Percentiles rank a stretch among this genome's conserved stretches.
Conservation (phyloP, 2,113 vertebrate species). For the Caranx ignobilis region DNA sequence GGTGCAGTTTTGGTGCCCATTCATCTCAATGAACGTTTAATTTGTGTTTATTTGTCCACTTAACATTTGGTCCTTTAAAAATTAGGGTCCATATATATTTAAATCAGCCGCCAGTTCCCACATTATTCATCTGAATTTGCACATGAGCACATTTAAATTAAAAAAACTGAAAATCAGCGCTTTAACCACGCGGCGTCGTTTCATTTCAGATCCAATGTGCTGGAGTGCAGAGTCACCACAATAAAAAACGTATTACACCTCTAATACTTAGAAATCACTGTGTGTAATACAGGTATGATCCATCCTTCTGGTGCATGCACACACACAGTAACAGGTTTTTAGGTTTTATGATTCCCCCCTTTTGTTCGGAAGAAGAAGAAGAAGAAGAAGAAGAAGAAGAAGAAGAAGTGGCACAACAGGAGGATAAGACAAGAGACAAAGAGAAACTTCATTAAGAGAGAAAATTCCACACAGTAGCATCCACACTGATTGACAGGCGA, state of each 20-base stretch:
- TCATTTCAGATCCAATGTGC: neutral
- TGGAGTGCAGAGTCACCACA: neutral
- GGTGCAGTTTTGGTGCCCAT: neutral
- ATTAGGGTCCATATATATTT: neutral
- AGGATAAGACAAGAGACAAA: neutral
- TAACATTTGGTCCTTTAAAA: neutral
- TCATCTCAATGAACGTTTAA: no score
- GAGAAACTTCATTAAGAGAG: neutral
- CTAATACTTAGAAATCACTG: neutral
- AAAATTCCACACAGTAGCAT: conserved; percentile 7
- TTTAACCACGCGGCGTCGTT: neutral
- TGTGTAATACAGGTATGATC: neutral
- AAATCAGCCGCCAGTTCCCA: neutral
- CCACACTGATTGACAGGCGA: conserved; percentile 66
- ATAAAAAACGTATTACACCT: conserved; percentile 1
- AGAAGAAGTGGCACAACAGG: neutral
- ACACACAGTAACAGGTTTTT: neutral
- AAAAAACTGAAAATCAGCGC: neutral
- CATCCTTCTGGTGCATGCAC: neutral
- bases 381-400: no score
- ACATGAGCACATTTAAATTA: neutral
- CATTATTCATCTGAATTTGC: neutral
- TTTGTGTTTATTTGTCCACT: neutral
- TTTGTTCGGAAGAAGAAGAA: neutral
- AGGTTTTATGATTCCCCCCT: neutral